phyloP scores from a whole-genome alignment of 92 coral and sea anemone species.

The Pocillopora grandis region DNA sequence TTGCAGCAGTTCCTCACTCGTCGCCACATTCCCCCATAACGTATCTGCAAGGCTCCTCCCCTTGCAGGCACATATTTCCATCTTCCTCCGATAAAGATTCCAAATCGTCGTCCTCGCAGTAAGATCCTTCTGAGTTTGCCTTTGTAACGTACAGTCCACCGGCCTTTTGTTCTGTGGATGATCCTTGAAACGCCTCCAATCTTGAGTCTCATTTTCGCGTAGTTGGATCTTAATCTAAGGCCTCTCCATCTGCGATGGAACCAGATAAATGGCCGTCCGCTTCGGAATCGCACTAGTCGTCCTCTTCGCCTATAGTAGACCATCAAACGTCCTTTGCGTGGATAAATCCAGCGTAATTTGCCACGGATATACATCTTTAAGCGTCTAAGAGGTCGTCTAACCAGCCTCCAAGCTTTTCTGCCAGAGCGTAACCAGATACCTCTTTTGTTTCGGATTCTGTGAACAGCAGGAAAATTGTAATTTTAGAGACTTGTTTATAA shows the following conservation, averaged over 20 bases:
- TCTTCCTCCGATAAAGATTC: slow-evolving; percentile 30
- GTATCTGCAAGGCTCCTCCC: slow-evolving; percentile 37
- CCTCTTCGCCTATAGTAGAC: slow-evolving; percentile 19
- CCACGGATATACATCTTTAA: slow-evolving; percentile 16
- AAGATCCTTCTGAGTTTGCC: not conserved
- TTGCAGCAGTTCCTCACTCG: slow-evolving; percentile 43
- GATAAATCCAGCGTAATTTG: slow-evolving; percentile 29
- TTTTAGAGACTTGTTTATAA: not conserved
- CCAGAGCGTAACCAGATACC: not conserved
- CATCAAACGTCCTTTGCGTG: slow-evolving; percentile 31
- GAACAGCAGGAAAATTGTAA: not conserved
- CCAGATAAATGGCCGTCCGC: slow-evolving; percentile 9
- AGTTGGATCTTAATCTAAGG: slow-evolving; percentile 7
- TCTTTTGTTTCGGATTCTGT: slow-evolving; percentile 17
- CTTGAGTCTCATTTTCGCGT: slow-evolving; percentile 15
- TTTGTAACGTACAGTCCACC: not conserved
- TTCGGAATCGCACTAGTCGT: slow-evolving; percentile 15
- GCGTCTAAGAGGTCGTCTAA: slow-evolving; percentile 20
- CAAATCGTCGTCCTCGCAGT: slow-evolving; percentile 33
- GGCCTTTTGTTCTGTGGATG: slow-evolving; percentile 4
- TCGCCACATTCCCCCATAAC: slow-evolving; percentile 36
- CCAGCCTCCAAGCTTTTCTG: not conserved
- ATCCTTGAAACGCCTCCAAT: slow-evolving; percentile 3
- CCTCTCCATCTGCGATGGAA: not conserved
- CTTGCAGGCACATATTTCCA: slow-evolving; percentile 35